A percentile compares a stretch with the other conserved stretches of the same genome.
phyloP scores from a whole-genome alignment of 2,113 vertebrate genomes.

The Onychorhynchus coronatus region DNA sequence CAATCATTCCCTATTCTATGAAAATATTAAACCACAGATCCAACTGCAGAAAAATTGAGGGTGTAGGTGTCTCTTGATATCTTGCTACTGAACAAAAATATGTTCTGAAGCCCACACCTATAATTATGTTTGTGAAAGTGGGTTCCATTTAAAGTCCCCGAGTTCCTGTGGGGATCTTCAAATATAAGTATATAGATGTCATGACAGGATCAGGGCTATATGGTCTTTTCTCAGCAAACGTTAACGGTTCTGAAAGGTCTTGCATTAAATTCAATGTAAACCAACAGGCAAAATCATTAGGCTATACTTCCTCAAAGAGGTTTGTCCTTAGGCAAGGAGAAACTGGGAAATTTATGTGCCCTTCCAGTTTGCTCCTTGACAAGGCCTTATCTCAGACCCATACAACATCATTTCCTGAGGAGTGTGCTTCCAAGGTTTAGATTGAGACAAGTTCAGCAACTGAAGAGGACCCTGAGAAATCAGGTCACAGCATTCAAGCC shows the following conservation, averaged over 20 bases:
- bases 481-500: background rate
- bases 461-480: background rate
- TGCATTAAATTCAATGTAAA: background rate
- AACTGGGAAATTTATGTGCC: background rate
- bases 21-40: slow-evolving; percentile 59
- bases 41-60: slow-evolving; percentile 27
- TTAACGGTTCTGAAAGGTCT: background rate
- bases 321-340: background rate
- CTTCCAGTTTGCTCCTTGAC: background rate
- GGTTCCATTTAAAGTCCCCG: background rate
- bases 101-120: slow-evolving; percentile 32
- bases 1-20: slow-evolving; percentile 67
- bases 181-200: background rate
- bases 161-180: background rate
- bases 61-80: slow-evolving; percentile 6
- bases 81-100: slow-evolving; percentile 31
- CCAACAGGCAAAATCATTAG: background rate
- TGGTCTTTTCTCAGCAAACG: background rate
- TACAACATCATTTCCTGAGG: background rate
- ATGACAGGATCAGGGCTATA: background rate
- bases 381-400: background rate
- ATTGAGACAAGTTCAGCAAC: background rate
- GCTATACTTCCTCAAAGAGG: background rate
- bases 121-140: slow-evolving; percentile 37
- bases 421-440: background rate